phyloP scores from a whole-genome alignment of 2,113 vertebrate species.

The Delphinus delphis region DNA sequence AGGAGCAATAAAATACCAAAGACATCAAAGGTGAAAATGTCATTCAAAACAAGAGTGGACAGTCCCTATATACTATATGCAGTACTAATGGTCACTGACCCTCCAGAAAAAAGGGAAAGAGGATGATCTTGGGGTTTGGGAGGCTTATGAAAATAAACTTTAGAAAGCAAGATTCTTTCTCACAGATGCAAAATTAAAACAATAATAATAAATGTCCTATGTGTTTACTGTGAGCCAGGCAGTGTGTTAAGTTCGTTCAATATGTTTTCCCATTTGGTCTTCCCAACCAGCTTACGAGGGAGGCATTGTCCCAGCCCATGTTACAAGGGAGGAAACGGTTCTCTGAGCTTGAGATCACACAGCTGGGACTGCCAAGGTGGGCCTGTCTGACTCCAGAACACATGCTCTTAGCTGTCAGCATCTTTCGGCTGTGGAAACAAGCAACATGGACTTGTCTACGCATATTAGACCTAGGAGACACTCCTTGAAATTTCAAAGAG shows the following conservation, averaged over 20 bases:
- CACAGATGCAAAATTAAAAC: slow-evolving; percentile 45
- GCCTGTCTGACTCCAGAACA: neutral
- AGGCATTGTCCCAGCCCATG: neutral
- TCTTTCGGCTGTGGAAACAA: neutral
- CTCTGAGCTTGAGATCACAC: neutral
- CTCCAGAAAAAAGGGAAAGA: neutral
- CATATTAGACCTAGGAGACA: neutral
- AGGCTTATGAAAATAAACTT: slow-evolving; percentile 36
- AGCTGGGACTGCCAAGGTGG: neutral
- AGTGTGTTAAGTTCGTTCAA: neutral
- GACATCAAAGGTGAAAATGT: neutral
- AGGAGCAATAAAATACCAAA: neutral
- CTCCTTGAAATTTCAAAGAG: neutral
- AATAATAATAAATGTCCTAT: neutral
- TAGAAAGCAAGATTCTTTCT: neutral
- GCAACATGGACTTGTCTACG: neutral
- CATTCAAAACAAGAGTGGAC: neutral
- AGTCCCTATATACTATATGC: neutral
- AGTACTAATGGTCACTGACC: neutral
- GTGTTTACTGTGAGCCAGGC: neutral
- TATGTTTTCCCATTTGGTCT: neutral
- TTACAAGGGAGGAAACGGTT: neutral
- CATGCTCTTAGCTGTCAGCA: neutral
- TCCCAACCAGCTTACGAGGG: neutral
- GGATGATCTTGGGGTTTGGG: neutral